These are phyloP conservation scores for Pelobates cultripes DNA, from an alignment of 2,797 vertebrate species.

Conservation along the genomic window DNA sequence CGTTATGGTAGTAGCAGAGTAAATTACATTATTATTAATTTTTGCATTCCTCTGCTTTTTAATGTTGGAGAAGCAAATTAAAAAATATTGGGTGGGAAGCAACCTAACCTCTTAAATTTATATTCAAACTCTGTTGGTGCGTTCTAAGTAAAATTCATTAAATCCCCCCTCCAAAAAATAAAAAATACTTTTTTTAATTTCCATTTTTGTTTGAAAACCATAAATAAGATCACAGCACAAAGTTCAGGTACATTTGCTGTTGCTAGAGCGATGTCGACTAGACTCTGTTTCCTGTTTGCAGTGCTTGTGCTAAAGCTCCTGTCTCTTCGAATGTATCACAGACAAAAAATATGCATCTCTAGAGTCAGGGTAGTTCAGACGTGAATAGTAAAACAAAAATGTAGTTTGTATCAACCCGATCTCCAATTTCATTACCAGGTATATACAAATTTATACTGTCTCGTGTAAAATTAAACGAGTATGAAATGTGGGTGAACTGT, in stretches of 20 bases:
- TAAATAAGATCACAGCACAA: constrained; percentile 59
- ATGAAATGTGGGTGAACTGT: constrained; percentile 16
- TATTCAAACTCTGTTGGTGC: no score
- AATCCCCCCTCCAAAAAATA: neutral
- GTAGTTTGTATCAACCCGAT: constrained; percentile 38
- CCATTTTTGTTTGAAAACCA: constrained; percentile 64
- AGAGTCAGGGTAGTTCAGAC: constrained; percentile 65
- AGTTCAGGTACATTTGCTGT: constrained; percentile 57
- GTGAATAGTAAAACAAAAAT: constrained; percentile 61
- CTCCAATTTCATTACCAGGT: constrained; percentile 48
- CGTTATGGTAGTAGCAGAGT: constrained; percentile 24
- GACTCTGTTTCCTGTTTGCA: constrained; percentile 71
- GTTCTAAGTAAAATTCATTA: no score
- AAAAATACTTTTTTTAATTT: constrained; percentile 51
- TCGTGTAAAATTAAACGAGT: constrained; percentile 41
- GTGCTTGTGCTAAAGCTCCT: constrained; percentile 61
- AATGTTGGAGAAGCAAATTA: no score
- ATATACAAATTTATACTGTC: constrained; percentile 44
- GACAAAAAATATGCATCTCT: constrained; percentile 61
- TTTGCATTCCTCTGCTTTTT: neutral
- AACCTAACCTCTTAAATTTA: no score
- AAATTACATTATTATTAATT: constrained; percentile 39
- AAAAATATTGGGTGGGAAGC: no score
- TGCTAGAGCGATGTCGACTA: constrained; percentile 68
- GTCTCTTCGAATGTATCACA: constrained; percentile 68